Evolutionary conservation across 2,797 vertebrate species (phyloP).

Genomic region (Pangasius krempfi): DNA sequence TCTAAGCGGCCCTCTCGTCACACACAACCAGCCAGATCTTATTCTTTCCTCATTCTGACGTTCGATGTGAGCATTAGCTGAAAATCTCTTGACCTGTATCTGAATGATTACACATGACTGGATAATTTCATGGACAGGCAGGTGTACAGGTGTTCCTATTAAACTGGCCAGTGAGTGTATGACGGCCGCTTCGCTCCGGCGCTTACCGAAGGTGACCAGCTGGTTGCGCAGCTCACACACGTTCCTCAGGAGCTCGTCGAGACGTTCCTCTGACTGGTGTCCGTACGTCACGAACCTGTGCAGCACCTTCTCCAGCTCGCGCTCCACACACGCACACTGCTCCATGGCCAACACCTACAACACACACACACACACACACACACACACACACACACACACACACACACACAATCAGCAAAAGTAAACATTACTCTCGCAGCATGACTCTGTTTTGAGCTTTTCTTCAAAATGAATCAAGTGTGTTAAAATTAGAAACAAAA

Average conservation of each 20-base stretch:
- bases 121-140: background rate
- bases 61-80: background rate
- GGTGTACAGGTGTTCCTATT: background rate
- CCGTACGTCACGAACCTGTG: slow-evolving; percentile 89
- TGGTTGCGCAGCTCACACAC: slow-evolving; percentile 86
- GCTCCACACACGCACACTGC: slow-evolving; percentile 89
- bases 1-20: background rate
- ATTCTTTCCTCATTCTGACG: background rate
- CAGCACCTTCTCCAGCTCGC: slow-evolving; percentile 90
- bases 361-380: background rate
- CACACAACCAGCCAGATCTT: background rate
- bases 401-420: too few species aligned
- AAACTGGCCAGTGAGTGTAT: background rate
- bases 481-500: too few species aligned
- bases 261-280: slow-evolving; percentile 86
- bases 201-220: slow-evolving; percentile 81
- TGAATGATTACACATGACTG: background rate
- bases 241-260: slow-evolving; percentile 85
- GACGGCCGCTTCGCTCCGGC: background rate
- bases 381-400: background rate
- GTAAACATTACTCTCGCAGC: background rate
- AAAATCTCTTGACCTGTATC: background rate
- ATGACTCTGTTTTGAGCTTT: background rate
- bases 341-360: slow-evolving; percentile 74
- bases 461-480: background rate